Conservation (phyloP, 2,888 invertebrate genomes). For the Ephialtes manifestator region DNA sequence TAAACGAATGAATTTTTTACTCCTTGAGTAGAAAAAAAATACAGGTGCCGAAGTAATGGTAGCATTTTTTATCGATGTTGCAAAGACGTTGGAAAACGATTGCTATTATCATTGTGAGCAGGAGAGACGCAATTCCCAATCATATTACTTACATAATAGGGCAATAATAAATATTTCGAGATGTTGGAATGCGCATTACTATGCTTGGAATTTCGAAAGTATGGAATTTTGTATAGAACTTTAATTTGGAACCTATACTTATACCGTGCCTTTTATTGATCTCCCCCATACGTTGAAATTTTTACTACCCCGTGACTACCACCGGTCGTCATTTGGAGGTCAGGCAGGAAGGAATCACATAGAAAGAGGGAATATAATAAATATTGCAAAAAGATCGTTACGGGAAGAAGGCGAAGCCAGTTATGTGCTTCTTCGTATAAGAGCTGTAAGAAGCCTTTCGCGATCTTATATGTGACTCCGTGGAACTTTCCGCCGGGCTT, state of each 20-base stretch:
- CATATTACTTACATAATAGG: too few relatives aligned
- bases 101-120: not conserved
- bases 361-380: conserved; percentile 31
- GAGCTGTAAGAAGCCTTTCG: conserved; percentile 64
- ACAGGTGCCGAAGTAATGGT: not conserved
- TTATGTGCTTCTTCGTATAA: conserved; percentile 55
- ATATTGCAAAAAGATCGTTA: conserved; percentile 56
- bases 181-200: not conserved
- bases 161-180: not conserved
- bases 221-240: not conserved
- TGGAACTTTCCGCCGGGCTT: conserved; percentile 81
- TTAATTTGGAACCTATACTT: not conserved
- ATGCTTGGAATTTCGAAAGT: not conserved
- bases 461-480: conserved; percentile 54
- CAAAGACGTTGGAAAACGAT: too few relatives aligned
- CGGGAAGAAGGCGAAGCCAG: conserved; percentile 62
- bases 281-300: not conserved
- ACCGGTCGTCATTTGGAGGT: not conserved
- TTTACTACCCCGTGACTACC: not conserved
- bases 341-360: not conserved
- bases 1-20: not conserved
- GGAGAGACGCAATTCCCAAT: not conserved
- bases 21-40: not conserved
- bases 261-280: not conserved
- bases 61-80: not conserved